A percentile compares a stretch with the other conserved stretches of the same genome.
Conservation (phyloP, 2,113 vertebrate genomes). For the Platichthys stellatus region DNA sequence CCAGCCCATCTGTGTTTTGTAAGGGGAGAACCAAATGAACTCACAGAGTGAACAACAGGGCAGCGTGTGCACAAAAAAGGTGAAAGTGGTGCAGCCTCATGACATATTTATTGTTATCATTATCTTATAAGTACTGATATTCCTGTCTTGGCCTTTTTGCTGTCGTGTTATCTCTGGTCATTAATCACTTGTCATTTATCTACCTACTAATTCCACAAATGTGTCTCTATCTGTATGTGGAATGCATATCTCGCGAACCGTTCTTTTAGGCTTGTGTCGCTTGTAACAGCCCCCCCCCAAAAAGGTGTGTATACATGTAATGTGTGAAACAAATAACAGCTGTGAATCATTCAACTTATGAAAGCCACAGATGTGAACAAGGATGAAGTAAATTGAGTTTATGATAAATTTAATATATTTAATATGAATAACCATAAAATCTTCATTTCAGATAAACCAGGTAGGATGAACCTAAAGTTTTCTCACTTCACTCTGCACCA, state of each 20-base stretch:
- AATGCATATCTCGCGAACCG: too few species aligned
- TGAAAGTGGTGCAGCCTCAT: background rate
- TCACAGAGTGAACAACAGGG: constrained; percentile 15
- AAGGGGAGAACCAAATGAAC: constrained; percentile 21
- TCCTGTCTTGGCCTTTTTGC: constrained; percentile 31
- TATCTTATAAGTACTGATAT: constrained; percentile 26
- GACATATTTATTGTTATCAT: background rate
- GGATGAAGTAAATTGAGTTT: background rate
- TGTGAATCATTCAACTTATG: too few species aligned
- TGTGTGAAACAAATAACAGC: too few species aligned
- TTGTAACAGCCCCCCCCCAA: too few species aligned
- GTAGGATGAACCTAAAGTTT: background rate
- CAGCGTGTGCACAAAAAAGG: background rate
- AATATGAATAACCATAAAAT: background rate
- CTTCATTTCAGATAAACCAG: background rate
- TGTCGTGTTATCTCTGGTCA: constrained; percentile 6
- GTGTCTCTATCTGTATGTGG: too few species aligned
- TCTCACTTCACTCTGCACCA: background rate
- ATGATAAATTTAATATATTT: too few species aligned
- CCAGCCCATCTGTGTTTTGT: constrained; percentile 58
- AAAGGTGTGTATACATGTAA: too few species aligned
- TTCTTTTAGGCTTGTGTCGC: too few species aligned
- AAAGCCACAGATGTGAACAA: background rate
- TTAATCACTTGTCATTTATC: background rate
- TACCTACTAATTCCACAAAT: too few species aligned